These are phyloP conservation scores for Volucella inanis DNA, from an alignment of 2,888 invertebrate species.

Conservation along the genomic window DNA sequence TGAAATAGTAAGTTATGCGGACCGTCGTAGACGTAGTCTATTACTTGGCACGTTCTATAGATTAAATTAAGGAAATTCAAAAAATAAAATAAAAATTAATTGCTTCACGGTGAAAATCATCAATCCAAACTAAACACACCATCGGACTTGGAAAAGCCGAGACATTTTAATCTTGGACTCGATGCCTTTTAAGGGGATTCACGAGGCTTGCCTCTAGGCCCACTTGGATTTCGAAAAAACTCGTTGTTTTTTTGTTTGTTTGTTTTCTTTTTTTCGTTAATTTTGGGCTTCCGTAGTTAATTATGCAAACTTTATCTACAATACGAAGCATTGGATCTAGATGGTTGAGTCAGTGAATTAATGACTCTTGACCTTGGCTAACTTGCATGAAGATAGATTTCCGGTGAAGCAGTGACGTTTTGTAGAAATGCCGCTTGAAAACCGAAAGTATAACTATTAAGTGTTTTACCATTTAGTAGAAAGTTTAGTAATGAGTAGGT, in stretches of 20 bases:
- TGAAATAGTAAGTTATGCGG: neutral
- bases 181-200: constrained; percentile 14
- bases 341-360: constrained; percentile 24
- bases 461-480: constrained; percentile 2
- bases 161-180: neutral
- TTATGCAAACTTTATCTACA: constrained; percentile 40
- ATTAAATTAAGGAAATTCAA: constrained; percentile 4
- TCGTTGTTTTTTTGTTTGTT: neutral
- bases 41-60: constrained; percentile 9
- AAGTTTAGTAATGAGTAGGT: neutral
- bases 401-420: constrained; percentile 11
- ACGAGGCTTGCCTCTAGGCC: neutral
- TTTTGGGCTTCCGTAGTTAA: constrained; percentile 29
- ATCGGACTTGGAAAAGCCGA: neutral
- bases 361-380: constrained; percentile 28
- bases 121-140: neutral
- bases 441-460: neutral
- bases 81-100: constrained; percentile 5
- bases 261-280: neutral
- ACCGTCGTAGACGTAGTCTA: neutral
- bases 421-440: neutral
- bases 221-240: neutral
- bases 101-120: neutral
- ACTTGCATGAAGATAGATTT: constrained; percentile 17
- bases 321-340: neutral